A percentile compares a stretch with the other conserved stretches of the same genome.
Evolutionary conservation across 2,888 invertebrate species (phyloP).

Genomic region (Platycnemis pennipes): DNA sequence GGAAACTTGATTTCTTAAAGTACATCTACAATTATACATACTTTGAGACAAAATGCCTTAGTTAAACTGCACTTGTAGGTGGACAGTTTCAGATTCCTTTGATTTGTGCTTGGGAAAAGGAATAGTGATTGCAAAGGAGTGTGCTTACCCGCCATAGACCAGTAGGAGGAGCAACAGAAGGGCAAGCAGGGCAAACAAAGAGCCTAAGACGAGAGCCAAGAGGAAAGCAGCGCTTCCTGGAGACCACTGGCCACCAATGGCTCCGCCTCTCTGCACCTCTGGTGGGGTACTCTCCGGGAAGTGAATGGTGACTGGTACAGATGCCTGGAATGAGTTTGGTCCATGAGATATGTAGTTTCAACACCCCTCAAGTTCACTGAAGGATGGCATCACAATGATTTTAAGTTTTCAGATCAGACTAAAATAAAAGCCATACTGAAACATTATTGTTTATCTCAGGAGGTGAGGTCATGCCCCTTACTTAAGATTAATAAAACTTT

Average conservation of each 20-base stretch:
- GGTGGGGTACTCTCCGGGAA: slow-evolving; percentile 76
- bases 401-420: neutral
- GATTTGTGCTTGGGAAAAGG: too few species aligned
- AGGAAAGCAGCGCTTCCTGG: slow-evolving; percentile 79
- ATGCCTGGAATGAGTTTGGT: slow-evolving; percentile 30
- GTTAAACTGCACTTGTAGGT: too few species aligned
- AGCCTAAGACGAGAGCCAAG: slow-evolving; percentile 85
- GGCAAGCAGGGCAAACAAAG: slow-evolving; percentile 87
- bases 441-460: neutral
- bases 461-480: neutral
- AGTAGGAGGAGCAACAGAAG: slow-evolving; percentile 88
- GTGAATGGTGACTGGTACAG: slow-evolving; percentile 80
- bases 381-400: neutral
- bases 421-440: neutral
- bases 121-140: too few species aligned
- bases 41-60: too few species aligned
- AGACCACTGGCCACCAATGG: slow-evolving; percentile 76
- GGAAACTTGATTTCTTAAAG: too few species aligned
- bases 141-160: slow-evolving; percentile 86
- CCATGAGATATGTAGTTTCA: neutral
- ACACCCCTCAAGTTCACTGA: neutral
- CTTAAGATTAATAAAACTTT: too few species aligned
- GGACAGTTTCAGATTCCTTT: too few species aligned
- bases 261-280: slow-evolving; percentile 76
- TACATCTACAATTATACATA: too few species aligned